Evolutionary conservation across 2,797 vertebrate genomes (phyloP).

Genomic region (Sebastes cheni): DNA sequence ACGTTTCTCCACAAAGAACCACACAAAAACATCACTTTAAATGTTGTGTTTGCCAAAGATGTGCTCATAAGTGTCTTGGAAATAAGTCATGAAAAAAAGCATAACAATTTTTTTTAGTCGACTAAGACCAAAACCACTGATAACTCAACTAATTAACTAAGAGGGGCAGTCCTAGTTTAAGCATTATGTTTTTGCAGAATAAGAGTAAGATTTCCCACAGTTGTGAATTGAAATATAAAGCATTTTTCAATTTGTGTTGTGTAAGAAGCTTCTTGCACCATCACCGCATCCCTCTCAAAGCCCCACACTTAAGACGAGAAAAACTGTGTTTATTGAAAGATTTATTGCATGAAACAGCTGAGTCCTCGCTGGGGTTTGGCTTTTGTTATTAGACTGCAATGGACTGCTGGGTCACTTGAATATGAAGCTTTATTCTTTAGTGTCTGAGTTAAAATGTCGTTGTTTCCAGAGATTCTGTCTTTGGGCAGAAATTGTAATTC

Average conservation of each 20-base stretch:
- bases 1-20: too few relatives aligned
- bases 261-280: neutral
- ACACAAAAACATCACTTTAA: too few relatives aligned
- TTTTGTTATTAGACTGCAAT: neutral
- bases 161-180: neutral
- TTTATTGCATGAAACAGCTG: conserved; percentile 5
- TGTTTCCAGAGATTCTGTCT: neutral
- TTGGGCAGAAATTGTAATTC: neutral
- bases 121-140: too few relatives aligned
- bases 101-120: too few relatives aligned
- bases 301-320: neutral
- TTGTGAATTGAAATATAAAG: neutral
- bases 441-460: neutral
- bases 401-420: neutral
- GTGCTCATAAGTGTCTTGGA: too few relatives aligned
- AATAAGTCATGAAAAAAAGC: too few relatives aligned
- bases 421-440: neutral
- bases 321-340: conserved; percentile 18
- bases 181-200: neutral
- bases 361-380: neutral
- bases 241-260: neutral
- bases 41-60: too few relatives aligned
- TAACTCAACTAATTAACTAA: too few relatives aligned
- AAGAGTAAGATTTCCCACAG: neutral
- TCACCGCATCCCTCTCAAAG: neutral